Conservation (phyloP, 2,113 vertebrate species). For the Alexandromys fortis region DNA sequence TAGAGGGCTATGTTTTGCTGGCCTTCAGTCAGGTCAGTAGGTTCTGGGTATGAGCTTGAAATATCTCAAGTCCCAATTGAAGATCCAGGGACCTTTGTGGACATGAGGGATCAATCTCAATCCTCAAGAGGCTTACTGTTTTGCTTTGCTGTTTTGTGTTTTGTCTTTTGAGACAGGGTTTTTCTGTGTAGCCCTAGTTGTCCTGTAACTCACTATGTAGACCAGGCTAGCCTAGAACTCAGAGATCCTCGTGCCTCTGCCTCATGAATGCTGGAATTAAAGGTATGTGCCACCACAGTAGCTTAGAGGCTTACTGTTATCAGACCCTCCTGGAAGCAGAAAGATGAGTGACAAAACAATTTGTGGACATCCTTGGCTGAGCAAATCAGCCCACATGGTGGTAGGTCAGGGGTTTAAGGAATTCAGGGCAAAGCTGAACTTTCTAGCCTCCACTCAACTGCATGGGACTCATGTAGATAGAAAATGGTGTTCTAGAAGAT, state of each 20-base stretch:
- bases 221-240: neutral
- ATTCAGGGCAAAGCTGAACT: neutral
- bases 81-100: neutral
- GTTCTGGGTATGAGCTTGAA: neutral
- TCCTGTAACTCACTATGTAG: neutral
- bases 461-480: neutral
- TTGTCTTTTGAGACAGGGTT: neutral
- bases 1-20: conserved; percentile 6
- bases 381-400: neutral
- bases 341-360: neutral
- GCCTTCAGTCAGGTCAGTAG: conserved; percentile 50
- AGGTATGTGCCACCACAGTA: neutral
- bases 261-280: neutral
- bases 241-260: neutral
- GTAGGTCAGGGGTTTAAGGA: neutral
- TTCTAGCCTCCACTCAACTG: neutral
- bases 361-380: neutral
- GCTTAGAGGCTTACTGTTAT: neutral
- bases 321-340: neutral
- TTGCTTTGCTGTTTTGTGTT: neutral
- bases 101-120: neutral
- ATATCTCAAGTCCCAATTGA: neutral
- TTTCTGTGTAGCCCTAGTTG: neutral
- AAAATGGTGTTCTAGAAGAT: conserved; percentile 14
- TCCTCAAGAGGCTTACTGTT: neutral